Evolutionary conservation across 2,113 vertebrate species (phyloP), one percentile per base, ranked within the genome.

Genomic region (Amazona guildingii): DNA sequence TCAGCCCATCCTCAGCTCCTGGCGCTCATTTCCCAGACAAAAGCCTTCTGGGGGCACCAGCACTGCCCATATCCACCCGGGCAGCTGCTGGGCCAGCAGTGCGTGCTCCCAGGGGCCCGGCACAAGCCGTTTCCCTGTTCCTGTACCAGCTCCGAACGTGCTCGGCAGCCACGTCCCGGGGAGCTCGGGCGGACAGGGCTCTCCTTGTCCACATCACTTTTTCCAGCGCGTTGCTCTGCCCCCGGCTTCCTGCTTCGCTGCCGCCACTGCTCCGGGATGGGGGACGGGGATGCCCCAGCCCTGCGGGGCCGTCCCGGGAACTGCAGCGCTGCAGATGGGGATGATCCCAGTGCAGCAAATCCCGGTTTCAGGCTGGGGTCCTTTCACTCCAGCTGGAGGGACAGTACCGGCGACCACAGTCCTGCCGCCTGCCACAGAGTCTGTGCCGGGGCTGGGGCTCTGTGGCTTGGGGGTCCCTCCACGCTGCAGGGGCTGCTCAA

Each of bases 131-230:
- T 16, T 64, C 43, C 70, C 67, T 1, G 0, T 24, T n/a, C 31
- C 88, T 33, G 25, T 3, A 17, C 44, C 10, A 76, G 64, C 72
- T 80, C 72, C 0, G 4, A 74, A 86, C 46, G 29, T 18, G n/a
- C 76, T 73, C 67, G 1, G 3, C 61, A 68, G 6, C 89, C 35
- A 1, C 25, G 74, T 73, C 57, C 83, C 1, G 2, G 67, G 52
- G 48, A 68, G 29, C 27, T 23, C 76, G 39, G 81, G 89, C 92
- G 94, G 91, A 97, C 95, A 96, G 95, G 82, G 90, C 94, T 79
- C 82, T 68, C 96, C 68, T 97, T 97, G 94, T 95, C 57, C 82
- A 18, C 12, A 76, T 87, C 94, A 90, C 70, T 94, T 96, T 97
- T 96, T 97, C 96, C 95, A 59, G 57, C 4, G 57, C 33, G 6